These are phyloP conservation scores for Pherbina coryleti DNA, from an alignment of 2,888 invertebrate genomes.

Conservation along the genomic window DNA sequence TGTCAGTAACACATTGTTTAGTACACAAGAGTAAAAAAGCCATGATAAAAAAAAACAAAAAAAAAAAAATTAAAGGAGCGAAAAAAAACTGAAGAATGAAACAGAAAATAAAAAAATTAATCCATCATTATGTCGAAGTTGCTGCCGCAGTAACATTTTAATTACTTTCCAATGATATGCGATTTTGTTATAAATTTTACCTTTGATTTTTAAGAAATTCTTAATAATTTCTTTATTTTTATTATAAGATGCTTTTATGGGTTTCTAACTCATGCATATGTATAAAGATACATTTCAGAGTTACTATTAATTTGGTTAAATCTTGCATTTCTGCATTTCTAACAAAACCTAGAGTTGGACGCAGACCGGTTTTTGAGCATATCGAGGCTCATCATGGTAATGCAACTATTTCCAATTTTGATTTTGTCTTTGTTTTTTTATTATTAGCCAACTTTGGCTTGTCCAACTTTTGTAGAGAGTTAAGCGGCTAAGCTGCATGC, in stretches of 20 bases:
- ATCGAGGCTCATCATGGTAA: too few species aligned
- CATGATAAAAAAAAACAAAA: slow-evolving; percentile 9
- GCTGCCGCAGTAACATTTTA: slow-evolving; percentile 58
- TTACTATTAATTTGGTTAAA: too few species aligned
- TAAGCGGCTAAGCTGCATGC: too few species aligned
- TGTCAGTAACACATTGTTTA: background rate
- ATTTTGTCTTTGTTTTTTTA: too few species aligned
- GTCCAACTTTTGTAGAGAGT: too few species aligned
- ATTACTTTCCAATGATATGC: slow-evolving; percentile 66
- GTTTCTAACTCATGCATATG: background rate
- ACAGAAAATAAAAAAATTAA: slow-evolving; percentile 23
- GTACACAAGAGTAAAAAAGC: background rate
- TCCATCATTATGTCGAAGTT: slow-evolving; percentile 44
- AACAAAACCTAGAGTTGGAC: background rate
- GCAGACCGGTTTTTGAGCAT: background rate
- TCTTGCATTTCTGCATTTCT: background rate
- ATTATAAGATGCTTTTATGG: background rate
- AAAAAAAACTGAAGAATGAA: background rate
- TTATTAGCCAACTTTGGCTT: too few species aligned
- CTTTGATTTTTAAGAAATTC: background rate
- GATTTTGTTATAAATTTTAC: slow-evolving; percentile 45
- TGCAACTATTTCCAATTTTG: too few species aligned
- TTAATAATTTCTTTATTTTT: background rate
- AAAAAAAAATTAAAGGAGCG: slow-evolving; percentile 12
- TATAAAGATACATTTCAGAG: too few species aligned